A percentile compares a stretch with the other conserved stretches of the same genome.
These are phyloP conservation scores for Aradophagus sp. DNA, from an alignment of 1,140 invertebrate species.

Conservation along the genomic window DNA sequence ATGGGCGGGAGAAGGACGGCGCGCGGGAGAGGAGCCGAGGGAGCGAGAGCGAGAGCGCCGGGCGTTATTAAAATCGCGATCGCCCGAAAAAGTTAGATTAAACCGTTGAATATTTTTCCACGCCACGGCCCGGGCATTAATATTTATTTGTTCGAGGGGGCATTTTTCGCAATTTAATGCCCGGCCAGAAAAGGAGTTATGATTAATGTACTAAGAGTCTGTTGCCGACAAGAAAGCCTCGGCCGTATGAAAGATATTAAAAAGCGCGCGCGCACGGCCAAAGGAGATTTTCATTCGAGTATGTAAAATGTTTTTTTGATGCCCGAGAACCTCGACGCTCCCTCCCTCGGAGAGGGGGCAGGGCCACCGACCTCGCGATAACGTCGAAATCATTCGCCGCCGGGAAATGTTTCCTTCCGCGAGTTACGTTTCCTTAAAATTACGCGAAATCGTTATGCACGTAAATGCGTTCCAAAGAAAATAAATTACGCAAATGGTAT, in stretches of 20 bases:
- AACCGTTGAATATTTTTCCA: constrained; percentile 38
- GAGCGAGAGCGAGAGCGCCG: constrained; percentile 14
- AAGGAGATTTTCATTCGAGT: constrained; percentile 35
- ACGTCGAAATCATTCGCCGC: too few relatives aligned
- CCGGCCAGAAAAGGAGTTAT: constrained; percentile 32
- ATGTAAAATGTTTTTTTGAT: constrained; percentile 41
- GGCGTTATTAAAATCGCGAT: constrained; percentile 52
- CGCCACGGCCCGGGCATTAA: constrained; percentile 26
- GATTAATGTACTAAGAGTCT: constrained; percentile 43
- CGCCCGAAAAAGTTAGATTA: constrained; percentile 43
- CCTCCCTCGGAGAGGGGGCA: too few relatives aligned
- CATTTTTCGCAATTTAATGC: constrained; percentile 45
- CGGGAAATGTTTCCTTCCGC: too few relatives aligned
- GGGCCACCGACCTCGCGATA: constrained; percentile 10
- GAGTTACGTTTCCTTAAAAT: too few relatives aligned
- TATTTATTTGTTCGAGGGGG: constrained; percentile 34
- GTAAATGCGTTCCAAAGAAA: too few relatives aligned
- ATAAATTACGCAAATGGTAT: too few relatives aligned
- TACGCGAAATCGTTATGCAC: too few relatives aligned
- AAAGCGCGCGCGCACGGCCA: constrained; percentile 19
- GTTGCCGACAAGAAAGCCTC: constrained; percentile 32
- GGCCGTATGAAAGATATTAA: constrained; percentile 34
- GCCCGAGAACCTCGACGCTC: constrained; percentile 22
- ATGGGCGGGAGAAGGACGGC: too few relatives aligned
- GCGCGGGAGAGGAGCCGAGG: constrained; percentile 9